These are phyloP conservation scores for Limnephilus auricula DNA, from an alignment of 2,888 invertebrate genomes.

Conservation along the genomic window DNA sequence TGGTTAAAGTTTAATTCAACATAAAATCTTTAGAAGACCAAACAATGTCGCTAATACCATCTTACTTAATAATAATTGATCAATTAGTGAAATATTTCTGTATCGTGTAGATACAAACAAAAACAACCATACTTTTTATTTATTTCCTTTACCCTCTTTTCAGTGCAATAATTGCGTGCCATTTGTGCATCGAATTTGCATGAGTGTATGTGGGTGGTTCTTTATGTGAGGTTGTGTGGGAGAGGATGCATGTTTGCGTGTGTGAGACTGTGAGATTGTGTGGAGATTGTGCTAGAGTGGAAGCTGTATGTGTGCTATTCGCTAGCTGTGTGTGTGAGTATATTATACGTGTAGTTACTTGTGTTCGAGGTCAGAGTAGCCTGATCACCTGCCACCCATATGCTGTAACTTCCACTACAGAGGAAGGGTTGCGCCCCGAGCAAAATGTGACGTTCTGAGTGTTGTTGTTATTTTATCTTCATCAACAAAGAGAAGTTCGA, in stretches of 20 bases:
- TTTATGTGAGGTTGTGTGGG: not conserved
- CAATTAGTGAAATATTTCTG: not conserved
- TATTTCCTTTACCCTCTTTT: not conserved
- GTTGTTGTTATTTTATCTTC: not conserved
- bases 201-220: not conserved
- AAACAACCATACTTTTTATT: not conserved
- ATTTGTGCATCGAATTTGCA: not conserved
- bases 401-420: not conserved
- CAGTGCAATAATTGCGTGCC: not conserved
- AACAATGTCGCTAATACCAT: not conserved
- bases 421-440: not conserved
- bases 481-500: not conserved
- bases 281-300: not conserved
- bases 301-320: not conserved
- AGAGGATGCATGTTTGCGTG: not conserved
- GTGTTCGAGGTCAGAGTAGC: not conserved
- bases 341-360: not conserved
- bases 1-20: no score
- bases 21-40: not conserved
- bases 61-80: not conserved
- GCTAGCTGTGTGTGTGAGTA: not conserved
- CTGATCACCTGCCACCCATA: slow-evolving; percentile 23
- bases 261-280: not conserved
- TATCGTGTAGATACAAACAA: not conserved
- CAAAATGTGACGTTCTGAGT: not conserved